Conservation (phyloP, 2,888 invertebrate genomes). For the Endomychus coccineus region DNA sequence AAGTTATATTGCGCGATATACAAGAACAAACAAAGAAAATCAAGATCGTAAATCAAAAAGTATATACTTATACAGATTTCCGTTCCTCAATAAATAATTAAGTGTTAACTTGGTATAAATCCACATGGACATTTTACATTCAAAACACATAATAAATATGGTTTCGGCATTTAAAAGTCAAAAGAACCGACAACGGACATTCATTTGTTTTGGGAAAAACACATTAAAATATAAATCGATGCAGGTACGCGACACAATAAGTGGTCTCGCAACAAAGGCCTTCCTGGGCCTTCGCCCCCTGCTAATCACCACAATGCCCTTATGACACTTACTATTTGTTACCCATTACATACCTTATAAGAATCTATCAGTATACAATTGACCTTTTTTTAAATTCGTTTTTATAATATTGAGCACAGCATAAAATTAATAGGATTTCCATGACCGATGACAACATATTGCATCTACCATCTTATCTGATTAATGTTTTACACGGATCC, state of each 20-base stretch:
- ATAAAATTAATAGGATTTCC: slow-evolving; percentile 29
- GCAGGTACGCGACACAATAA: slow-evolving; percentile 44
- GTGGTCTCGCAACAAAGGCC: slow-evolving; percentile 33
- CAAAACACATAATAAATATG: slow-evolving; percentile 42
- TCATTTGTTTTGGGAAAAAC: slow-evolving; percentile 45
- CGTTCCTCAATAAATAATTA: slow-evolving; percentile 34
- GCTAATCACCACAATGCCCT: slow-evolving; percentile 38
- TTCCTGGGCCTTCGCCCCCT: slow-evolving; percentile 36
- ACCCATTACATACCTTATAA: slow-evolving; percentile 40
- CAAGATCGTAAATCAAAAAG: slow-evolving; percentile 30
- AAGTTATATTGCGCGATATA: slow-evolving; percentile 24
- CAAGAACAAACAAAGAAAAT: slow-evolving; percentile 28
- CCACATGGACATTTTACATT: slow-evolving; percentile 39
- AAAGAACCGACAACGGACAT: slow-evolving; percentile 41
- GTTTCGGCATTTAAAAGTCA: slow-evolving; percentile 40
- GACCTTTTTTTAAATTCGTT: slow-evolving; percentile 34
- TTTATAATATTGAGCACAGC: slow-evolving; percentile 30
- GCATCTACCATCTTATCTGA: too few species aligned
- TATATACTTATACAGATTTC: slow-evolving; percentile 33
- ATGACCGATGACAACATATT: slow-evolving; percentile 28
- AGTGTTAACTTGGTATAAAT: slow-evolving; percentile 38
- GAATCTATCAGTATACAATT: slow-evolving; percentile 43
- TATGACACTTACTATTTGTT: slow-evolving; percentile 44
- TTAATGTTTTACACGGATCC: too few species aligned
- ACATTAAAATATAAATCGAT: slow-evolving; percentile 45